A percentile compares a stretch with the other conserved stretches of the same genome.
Evolutionary conservation across 2,113 vertebrate species (phyloP).

Genomic region (Phaetusa simplex): DNA sequence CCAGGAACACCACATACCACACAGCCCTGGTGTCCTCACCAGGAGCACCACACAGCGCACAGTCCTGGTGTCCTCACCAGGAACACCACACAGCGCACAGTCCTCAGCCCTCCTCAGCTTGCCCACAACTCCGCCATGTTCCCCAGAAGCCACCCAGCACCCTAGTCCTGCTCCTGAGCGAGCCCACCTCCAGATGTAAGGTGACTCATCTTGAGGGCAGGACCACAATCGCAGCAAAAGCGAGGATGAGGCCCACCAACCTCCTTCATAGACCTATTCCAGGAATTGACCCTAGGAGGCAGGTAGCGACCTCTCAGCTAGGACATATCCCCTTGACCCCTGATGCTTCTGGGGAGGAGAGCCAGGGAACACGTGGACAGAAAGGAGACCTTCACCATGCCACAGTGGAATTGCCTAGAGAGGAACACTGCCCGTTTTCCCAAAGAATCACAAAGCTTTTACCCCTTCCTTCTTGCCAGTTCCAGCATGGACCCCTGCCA

Average conservation of each 20-base stretch:
- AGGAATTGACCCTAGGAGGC: neutral
- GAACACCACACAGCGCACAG: neutral
- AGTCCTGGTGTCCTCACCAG: too few relatives aligned
- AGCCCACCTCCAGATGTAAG: neutral
- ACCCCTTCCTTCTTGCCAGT: neutral
- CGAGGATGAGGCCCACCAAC: neutral
- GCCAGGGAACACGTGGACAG: neutral
- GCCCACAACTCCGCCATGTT: neutral
- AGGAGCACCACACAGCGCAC: too few relatives aligned
- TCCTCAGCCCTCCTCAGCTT: neutral
- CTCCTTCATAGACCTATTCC: neutral
- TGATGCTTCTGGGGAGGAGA: neutral
- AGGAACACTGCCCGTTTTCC: neutral
- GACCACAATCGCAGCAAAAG: neutral
- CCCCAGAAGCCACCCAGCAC: neutral
- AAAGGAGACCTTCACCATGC: neutral
- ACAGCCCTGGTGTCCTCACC: too few relatives aligned
- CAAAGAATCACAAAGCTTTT: neutral
- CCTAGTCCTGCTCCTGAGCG: neutral
- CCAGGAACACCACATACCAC: too few relatives aligned
- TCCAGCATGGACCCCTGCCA: neutral
- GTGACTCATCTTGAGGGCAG: neutral
- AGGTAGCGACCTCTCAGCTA: neutral
- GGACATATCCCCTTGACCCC: neutral
- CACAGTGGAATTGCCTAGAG: neutral